Evolutionary conservation across 2,113 vertebrate genomes (phyloP).

Genomic region (Ptyas mucosa): DNA sequence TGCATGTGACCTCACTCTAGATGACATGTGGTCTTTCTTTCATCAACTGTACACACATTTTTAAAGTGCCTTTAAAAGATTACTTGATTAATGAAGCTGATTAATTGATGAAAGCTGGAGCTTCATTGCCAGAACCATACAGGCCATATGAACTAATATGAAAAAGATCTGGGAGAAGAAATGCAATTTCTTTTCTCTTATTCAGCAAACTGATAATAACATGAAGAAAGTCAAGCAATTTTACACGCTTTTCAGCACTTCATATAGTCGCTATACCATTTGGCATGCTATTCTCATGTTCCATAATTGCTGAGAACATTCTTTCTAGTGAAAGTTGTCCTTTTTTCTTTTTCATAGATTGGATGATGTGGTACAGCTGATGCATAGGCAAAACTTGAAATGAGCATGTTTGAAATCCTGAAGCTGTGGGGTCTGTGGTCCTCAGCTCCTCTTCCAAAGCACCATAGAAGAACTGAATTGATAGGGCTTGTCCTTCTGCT

Average conservation of each 20-base stretch:
- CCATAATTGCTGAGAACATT: slow-evolving; percentile 58
- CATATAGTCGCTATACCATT: slow-evolving; percentile 35
- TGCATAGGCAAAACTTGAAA: slow-evolving; percentile 64
- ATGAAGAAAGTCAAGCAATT: slow-evolving; percentile 40
- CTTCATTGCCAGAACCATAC: background rate
- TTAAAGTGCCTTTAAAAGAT: background rate
- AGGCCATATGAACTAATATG: background rate
- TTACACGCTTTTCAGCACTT: slow-evolving; percentile 29
- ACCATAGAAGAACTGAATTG: slow-evolving; percentile 54
- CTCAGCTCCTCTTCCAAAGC: slow-evolving; percentile 35
- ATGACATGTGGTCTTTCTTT: background rate
- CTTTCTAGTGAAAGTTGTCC: slow-evolving; percentile 57
- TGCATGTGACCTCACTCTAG: background rate
- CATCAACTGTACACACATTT: background rate
- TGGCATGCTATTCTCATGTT: slow-evolving; percentile 64
- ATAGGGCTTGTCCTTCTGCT: slow-evolving; percentile 68
- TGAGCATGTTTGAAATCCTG: slow-evolving; percentile 60
- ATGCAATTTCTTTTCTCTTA: slow-evolving; percentile 2
- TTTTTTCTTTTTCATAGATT: slow-evolving; percentile 21
- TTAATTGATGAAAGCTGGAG: background rate
- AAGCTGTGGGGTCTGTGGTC: slow-evolving; percentile 51
- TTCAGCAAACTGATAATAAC: slow-evolving; percentile 24
- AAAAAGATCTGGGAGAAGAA: background rate
- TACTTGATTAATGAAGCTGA: background rate
- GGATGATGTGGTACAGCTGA: slow-evolving; percentile 57